Percentiles rank a stretch among this genome's conserved stretches.
phyloP scores from a whole-genome alignment of 2,888 invertebrate genomes.

The Iselma pallidipennis region DNA sequence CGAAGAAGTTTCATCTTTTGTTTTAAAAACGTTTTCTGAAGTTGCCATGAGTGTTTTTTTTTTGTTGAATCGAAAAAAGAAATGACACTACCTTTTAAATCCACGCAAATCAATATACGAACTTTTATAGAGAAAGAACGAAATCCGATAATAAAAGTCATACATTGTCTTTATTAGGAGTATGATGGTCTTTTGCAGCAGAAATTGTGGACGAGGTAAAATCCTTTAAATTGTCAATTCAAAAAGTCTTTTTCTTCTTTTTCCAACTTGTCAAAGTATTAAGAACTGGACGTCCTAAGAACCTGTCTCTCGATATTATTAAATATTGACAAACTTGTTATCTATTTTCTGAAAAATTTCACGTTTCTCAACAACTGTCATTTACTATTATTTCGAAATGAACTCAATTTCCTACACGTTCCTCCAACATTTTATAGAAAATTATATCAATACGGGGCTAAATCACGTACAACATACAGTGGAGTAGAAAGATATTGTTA shows the following conservation, averaged over 20 bases:
- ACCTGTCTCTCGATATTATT: background rate
- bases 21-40: slow-evolving; percentile 28
- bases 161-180: background rate
- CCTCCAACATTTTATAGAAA: background rate
- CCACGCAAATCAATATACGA: background rate
- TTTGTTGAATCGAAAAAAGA: background rate
- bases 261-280: background rate
- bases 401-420: background rate
- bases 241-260: background rate
- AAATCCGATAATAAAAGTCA: background rate
- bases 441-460: background rate
- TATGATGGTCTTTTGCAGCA: too few species aligned
- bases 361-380: background rate
- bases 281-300: too few species aligned
- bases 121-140: background rate
- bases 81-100: slow-evolving; percentile 1
- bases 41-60: slow-evolving; percentile 26
- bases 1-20: slow-evolving; percentile 32
- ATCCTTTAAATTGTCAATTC: background rate
- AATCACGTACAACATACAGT: background rate
- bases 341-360: background rate
- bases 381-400: background rate
- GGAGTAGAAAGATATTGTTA: background rate
- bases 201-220: background rate
- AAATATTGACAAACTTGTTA: background rate